Conservation (phyloP, 2,888 invertebrate species). For the Pristionchus arcanus region DNA sequence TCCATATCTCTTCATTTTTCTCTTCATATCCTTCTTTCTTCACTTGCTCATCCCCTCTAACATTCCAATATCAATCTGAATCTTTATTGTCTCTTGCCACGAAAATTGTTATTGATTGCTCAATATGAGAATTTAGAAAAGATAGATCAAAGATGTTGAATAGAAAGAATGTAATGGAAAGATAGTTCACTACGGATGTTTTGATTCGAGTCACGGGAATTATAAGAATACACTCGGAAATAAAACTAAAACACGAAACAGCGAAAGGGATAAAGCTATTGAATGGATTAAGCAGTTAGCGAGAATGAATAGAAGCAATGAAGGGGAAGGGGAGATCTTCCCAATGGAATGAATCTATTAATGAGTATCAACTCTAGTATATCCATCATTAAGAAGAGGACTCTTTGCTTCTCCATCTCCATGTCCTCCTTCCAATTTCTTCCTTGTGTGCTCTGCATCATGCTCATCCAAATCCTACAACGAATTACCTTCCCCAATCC, state of each 20-base stretch:
- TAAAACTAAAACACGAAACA: neutral
- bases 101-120: neutral
- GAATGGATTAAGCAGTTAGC: conserved; percentile 9
- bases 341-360: neutral
- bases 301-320: neutral
- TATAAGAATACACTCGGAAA: neutral
- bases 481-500: neutral
- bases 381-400: conserved; percentile 48
- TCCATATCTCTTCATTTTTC: neutral
- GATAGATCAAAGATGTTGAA: conserved; percentile 19
- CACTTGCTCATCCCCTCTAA: neutral
- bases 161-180: conserved; percentile 40
- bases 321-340: too few species aligned
- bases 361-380: conserved; percentile 32
- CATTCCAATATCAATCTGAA: conserved; percentile 34
- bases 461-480: conserved; percentile 52
- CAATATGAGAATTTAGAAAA: conserved; percentile 35
- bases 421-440: conserved; percentile 34
- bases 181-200: conserved; percentile 37
- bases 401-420: conserved; percentile 42
- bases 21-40: neutral
- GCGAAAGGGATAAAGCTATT: conserved; percentile 36
- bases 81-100: conserved; percentile 47
- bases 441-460: conserved; percentile 41
- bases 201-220: conserved; percentile 35